phyloP scores from a whole-genome alignment of 2,113 vertebrate genomes.

The Psophia crepitans region DNA sequence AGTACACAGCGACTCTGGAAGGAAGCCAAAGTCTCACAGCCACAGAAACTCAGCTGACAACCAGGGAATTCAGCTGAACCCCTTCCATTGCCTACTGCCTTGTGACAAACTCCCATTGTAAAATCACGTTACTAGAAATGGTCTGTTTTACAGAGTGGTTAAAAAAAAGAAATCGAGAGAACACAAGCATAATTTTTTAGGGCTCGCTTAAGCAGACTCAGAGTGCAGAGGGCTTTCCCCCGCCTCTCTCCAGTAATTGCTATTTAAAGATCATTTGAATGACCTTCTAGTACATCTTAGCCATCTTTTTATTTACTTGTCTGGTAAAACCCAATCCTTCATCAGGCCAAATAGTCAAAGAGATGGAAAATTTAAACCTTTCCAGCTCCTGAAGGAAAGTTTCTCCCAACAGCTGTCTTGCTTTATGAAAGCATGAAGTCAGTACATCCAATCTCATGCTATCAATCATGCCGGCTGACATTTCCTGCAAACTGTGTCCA shows the following conservation, averaged over 20 bases:
- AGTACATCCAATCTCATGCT: constrained; percentile 80
- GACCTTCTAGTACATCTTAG: constrained; percentile 78
- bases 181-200: neutral
- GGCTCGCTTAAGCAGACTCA: constrained; percentile 9
- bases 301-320: constrained; percentile 83
- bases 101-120: neutral
- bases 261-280: constrained; percentile 82
- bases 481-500: constrained; percentile 86
- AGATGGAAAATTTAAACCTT: constrained; percentile 86
- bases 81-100: neutral
- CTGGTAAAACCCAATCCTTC: constrained; percentile 77
- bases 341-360: constrained; percentile 75
- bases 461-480: constrained; percentile 82
- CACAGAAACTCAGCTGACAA: neutral
- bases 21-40: neutral
- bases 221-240: neutral
- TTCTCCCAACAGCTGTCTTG: constrained; percentile 88
- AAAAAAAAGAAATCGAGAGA: neutral
- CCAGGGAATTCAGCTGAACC: neutral
- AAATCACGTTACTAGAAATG: neutral
- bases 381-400: constrained; percentile 83
- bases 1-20: neutral
- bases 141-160: neutral
- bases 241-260: constrained; percentile 72
- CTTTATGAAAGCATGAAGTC: constrained; percentile 88